Base-by-base conservation (phyloP, 2,113 vertebrate species). In the Brachirus orientalis region DNA sequence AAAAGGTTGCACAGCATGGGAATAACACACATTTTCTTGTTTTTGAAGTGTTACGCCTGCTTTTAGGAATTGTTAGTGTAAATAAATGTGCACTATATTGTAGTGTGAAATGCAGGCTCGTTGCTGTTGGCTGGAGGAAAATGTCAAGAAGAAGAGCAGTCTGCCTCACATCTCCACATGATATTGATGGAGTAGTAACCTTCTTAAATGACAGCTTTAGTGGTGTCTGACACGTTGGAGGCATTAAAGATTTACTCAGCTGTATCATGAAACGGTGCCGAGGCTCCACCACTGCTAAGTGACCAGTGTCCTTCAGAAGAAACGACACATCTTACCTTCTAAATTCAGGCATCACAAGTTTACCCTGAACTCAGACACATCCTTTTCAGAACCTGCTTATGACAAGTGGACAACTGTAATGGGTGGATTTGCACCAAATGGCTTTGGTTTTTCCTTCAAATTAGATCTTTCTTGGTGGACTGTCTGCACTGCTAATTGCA, bases 161-260 rank as follows among this genome's bases (percentile, higher is more conserved):
- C 47, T 57, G 52, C 47, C 47, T 70, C 55, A 44, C 52, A 37
- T 53, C 33, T 56, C 45, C 55, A 43, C 54, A 41, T 61, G 67
- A 59, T 57, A 59, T 13, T 63, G 46, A 70, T 83, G 64, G 66
- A 44, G 53, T 7, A 13, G 58, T 77, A 79, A 77, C 72, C 72
- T 83, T 83, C 83, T 81, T 18, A 77, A 72, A 68, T 72, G 77
- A 67, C 68, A 79, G 74, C 18, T 85, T 83, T 82, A 77, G 47
- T 80, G 67, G 51, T 55, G 52, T 62, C 44, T 67, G 35, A 72
- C 65, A 61, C 12, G 13, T 46, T n/a, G 58, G 35, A 58, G 43
- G 53, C 53, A 79, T 77, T 79, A 72, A 71, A 74, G 45, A 82
- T 79, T 82, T 84, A 70, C 75, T 75, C 67, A 71, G 63, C 52